A percentile compares a stretch with the other conserved stretches of the same genome.
Evolutionary conservation across 2,113 vertebrate genomes (phyloP).

Genomic region (Eublepharis macularius): DNA sequence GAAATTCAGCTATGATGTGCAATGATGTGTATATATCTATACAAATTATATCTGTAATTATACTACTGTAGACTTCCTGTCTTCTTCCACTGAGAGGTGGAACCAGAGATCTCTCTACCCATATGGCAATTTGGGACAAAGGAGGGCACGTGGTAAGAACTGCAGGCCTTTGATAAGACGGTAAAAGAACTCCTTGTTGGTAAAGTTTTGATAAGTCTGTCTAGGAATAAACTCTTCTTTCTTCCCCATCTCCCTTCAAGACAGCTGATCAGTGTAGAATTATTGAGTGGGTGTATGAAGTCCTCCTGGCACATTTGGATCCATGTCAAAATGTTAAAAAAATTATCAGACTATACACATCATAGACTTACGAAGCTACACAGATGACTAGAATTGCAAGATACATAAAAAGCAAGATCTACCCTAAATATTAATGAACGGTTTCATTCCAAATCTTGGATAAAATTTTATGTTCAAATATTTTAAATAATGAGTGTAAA

Average conservation of each 20-base stretch:
- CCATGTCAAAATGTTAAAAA: too few relatives aligned
- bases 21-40: too few relatives aligned
- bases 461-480: neutral
- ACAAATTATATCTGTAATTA: neutral
- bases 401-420: constrained; percentile 12
- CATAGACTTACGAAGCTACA: constrained; percentile 5
- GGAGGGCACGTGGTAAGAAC: neutral
- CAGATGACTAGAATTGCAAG: neutral
- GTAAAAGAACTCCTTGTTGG: too few relatives aligned
- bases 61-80: neutral
- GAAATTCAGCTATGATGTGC: neutral
- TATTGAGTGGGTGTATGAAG: neutral
- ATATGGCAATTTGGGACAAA: neutral
- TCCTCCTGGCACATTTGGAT: neutral
- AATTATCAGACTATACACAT: neutral
- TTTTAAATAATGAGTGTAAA: constrained; percentile 29
- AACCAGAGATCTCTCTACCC: neutral
- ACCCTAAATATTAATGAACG: constrained; percentile 26
- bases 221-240: neutral
- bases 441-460: constrained; percentile 14
- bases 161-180: neutral
- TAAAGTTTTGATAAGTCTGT: neutral
- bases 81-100: neutral
- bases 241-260: neutral
- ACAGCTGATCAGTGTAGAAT: neutral